Base-by-base conservation (phyloP, 2,888 invertebrate genomes). In the Nymphalis urticae region DNA sequence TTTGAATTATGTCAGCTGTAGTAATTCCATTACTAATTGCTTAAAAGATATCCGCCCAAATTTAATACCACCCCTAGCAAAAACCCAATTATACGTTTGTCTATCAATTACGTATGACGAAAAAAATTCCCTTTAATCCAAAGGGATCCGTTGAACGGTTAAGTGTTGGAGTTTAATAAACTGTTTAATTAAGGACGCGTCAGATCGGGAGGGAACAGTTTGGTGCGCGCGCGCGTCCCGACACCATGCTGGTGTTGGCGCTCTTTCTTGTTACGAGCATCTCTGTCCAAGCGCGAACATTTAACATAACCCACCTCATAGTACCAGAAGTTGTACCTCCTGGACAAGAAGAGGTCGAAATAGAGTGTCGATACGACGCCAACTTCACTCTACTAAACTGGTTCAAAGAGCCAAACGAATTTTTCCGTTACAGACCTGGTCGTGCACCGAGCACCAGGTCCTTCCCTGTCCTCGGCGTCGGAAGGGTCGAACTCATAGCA, bases 91-190 rank as follows among this genome's bases (percentile, higher is more conserved):
- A 77, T 73, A 77, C 77, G 75, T 79, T 85, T 87, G 82, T 88
- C 87, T 89, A 87, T 85, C 81, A 86, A 88, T 88, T 86, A 83
- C 82, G 80, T 80, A 76, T 74, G 67, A 75, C 74, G 76, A 77
- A 82, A 84, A 83, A 82, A 83, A 84, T 82, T 77, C 80, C 75
- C 85, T 79, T 78, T 73, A 69, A 80, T 76, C 75, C 74, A 76
- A 77, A 79, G 85, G 86, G 86, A 85, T 80, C 81, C 79, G 73
- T 81, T 80, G 77, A 79, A 84, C 88, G 84, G 86, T 88, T 88
- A 86, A 92, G 90, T 91, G 90, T 89, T 82, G 82, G 86, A 86
- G 91, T 85, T 91, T 91, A 92, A 87, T 90, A 89, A 91, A 90
- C 90, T 86, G 89, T 84, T 87, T 91, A 92, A 92, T 92, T 92